Percentiles rank a stretch among this genome's conserved stretches.
Conservation (phyloP, 2,113 vertebrate species). For the Rhineura floridana region DNA sequence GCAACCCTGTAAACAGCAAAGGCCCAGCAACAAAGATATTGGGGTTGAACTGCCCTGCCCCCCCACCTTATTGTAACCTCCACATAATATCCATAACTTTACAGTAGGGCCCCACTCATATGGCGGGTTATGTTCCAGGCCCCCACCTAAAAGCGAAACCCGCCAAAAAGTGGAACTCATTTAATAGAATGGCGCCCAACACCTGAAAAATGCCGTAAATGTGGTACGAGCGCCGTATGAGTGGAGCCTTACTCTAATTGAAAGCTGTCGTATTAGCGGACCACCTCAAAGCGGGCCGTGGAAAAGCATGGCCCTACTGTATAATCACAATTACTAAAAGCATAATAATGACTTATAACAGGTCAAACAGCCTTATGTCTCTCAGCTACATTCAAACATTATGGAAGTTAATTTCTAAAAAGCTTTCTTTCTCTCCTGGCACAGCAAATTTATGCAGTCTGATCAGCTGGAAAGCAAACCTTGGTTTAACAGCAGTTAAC, state of each 20-base stretch:
- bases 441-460: background rate
- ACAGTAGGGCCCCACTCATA: too few relatives aligned
- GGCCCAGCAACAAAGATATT: background rate
- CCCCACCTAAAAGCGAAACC: too few relatives aligned
- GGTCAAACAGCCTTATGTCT: background rate
- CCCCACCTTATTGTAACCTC: background rate
- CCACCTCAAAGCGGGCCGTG: too few relatives aligned
- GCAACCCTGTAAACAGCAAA: background rate
- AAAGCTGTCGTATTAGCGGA: too few relatives aligned
- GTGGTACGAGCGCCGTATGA: too few relatives aligned
- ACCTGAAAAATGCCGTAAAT: too few relatives aligned
- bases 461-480: background rate
- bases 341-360: background rate
- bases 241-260: too few relatives aligned
- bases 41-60: too few relatives aligned
- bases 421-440: background rate
- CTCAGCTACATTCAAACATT: background rate
- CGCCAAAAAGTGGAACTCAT: too few relatives aligned
- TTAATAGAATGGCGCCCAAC: too few relatives aligned
- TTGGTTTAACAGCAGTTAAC: background rate
- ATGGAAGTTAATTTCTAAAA: background rate
- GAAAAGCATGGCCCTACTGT: too few relatives aligned
- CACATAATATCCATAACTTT: background rate
- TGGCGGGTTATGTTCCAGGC: too few relatives aligned
- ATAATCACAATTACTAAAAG: background rate